phyloP scores from a whole-genome alignment of 2,113 vertebrate species.

The Neopipo cinnamomea region DNA sequence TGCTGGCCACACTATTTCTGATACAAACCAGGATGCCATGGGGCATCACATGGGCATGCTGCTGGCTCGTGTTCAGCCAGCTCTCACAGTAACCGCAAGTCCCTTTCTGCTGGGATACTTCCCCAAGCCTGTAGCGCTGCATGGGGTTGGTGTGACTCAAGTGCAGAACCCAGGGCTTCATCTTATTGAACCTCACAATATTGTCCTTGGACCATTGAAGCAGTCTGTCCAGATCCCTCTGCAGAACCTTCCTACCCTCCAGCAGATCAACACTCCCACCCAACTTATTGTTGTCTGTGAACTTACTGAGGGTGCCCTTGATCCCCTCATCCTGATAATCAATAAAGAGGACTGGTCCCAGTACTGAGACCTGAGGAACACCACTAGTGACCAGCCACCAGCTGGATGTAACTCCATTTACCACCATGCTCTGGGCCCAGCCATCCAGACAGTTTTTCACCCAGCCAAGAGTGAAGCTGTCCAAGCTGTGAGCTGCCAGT shows the following conservation, averaged over 20 bases:
- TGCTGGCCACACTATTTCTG: neutral
- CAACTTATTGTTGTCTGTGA: neutral
- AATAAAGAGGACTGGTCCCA: neutral
- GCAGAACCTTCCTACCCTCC: neutral
- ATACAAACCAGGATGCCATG: neutral
- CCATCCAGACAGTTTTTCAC: neutral
- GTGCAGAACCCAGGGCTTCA: neutral
- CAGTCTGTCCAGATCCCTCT: neutral
- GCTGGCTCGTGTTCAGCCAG: neutral
- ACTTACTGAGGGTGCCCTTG: neutral
- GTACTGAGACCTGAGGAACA: neutral
- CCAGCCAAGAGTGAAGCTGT: neutral
- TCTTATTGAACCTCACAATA: neutral
- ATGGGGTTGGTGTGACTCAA: neutral
- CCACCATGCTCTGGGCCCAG: neutral
- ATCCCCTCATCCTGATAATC: neutral
- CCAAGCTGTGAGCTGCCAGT: neutral
- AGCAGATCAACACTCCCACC: neutral
- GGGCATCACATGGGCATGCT: neutral
- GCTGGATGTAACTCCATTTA: neutral
- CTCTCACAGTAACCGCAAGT: neutral
- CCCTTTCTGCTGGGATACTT: rapidly evolving
- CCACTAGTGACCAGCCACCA: neutral
- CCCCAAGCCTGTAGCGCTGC: neutral
- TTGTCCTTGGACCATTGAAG: neutral